A percentile compares a stretch with the other conserved stretches of the same genome.
phyloP scores from a whole-genome alignment of 2,113 vertebrate species.

The Myotis brandtii region DNA sequence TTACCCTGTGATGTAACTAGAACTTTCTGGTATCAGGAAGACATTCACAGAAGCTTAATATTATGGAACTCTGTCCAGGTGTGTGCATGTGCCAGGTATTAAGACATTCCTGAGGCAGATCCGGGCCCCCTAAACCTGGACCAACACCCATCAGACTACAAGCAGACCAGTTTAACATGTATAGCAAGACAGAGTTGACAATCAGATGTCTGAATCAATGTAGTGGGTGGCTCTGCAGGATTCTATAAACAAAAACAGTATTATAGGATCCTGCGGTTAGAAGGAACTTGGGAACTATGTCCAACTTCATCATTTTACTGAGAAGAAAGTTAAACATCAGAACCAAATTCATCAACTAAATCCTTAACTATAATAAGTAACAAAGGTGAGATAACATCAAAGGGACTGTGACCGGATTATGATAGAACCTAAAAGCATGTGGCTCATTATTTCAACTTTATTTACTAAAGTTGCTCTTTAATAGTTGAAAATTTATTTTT shows the following conservation, averaged over 20 bases:
- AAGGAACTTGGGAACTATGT: slow-evolving; percentile 4
- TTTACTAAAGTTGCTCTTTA: slow-evolving; percentile 40
- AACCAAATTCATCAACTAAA: slow-evolving; percentile 51
- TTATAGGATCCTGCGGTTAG: neutral
- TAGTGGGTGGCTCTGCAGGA: neutral
- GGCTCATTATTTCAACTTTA: neutral
- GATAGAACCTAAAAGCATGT: slow-evolving; percentile 22
- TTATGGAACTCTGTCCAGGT: neutral
- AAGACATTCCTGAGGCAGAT: neutral
- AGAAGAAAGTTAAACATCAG: neutral
- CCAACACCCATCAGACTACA: neutral
- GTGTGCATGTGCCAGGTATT: neutral
- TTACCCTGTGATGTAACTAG: neutral
- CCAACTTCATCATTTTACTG: slow-evolving; percentile 25
- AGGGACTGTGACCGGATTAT: neutral
- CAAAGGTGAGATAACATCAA: neutral
- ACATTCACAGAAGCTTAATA: slow-evolving; percentile 30
- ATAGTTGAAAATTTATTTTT: slow-evolving; percentile 1
- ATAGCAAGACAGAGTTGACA: slow-evolving; percentile 52
- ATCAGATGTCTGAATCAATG: slow-evolving; percentile 41
- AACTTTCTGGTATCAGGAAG: neutral
- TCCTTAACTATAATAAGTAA: neutral
- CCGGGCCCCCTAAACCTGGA: neutral
- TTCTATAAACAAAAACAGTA: slow-evolving; percentile 61
- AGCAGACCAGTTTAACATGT: slow-evolving; percentile 62